A percentile compares a stretch with the other conserved stretches of the same genome.
Conservation (phyloP, 2,888 invertebrate genomes). For the Tanytarsus gracilentus region DNA sequence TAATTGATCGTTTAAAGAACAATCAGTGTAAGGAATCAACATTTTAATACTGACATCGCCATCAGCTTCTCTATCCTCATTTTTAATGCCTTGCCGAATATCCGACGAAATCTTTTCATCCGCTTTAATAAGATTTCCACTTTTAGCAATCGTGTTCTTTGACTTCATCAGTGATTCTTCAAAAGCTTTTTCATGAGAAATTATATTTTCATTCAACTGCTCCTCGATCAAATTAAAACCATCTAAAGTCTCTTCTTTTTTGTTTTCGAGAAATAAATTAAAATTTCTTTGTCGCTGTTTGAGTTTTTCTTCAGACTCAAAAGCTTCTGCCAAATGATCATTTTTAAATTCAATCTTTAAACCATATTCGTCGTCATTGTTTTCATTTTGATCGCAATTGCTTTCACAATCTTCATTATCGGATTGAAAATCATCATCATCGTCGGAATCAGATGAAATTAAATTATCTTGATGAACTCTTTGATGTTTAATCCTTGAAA, state of each 20-base stretch:
- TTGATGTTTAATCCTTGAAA: constrained; percentile 2
- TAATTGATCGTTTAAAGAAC: no score
- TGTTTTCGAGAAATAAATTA: constrained; percentile 41
- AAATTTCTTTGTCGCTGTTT: constrained; percentile 41
- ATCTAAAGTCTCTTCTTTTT: constrained; percentile 42
- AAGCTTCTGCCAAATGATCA: constrained; percentile 76
- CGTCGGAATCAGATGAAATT: constrained; percentile 44
- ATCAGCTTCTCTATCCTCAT: no score
- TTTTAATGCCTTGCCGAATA: constrained; percentile 20
- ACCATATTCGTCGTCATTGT: constrained; percentile 31
- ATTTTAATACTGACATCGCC: constrained; percentile 3
- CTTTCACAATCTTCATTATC: constrained; percentile 34
- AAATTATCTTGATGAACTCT: constrained; percentile 29
- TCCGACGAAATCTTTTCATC: constrained; percentile 33
- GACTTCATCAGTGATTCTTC: constrained; percentile 36
- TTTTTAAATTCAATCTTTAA: constrained; percentile 61
- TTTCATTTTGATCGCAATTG: constrained; percentile 44
- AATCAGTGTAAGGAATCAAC: constrained; percentile 33
- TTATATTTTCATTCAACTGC: constrained; percentile 31
- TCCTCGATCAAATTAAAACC: constrained; percentile 36
- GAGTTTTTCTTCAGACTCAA: constrained; percentile 53
- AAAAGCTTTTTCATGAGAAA: constrained; percentile 35
- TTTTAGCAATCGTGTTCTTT: constrained; percentile 36
- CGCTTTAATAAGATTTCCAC: constrained; percentile 38
- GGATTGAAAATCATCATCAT: constrained; percentile 42